phyloP scores from a whole-genome alignment of 2,888 invertebrate genomes.

The Encarsia formosa region DNA sequence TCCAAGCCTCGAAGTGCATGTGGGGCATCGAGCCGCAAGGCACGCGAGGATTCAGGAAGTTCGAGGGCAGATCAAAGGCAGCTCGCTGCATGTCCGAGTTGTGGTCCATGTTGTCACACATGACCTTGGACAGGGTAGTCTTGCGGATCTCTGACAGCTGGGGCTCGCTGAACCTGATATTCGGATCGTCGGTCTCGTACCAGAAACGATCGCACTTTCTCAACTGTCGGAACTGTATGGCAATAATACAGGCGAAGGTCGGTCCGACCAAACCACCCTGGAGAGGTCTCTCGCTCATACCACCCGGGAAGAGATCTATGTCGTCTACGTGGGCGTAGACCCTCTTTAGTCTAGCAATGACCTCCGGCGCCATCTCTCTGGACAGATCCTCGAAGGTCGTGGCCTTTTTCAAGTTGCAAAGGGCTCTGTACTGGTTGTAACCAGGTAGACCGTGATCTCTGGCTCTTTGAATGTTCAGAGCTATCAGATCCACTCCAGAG shows the following conservation, averaged over 20 bases:
- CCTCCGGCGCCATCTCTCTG: slow-evolving; percentile 81
- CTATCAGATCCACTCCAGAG: slow-evolving; percentile 89
- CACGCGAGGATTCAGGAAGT: slow-evolving; percentile 85
- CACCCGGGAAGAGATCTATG: slow-evolving; percentile 90
- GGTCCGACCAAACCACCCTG: slow-evolving; percentile 92
- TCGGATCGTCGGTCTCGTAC: slow-evolving; percentile 85
- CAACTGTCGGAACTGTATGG: slow-evolving; percentile 85
- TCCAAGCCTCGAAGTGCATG: slow-evolving; percentile 79
- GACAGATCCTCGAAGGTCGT: slow-evolving; percentile 80
- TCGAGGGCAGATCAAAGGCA: slow-evolving; percentile 85
- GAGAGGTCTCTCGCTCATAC: slow-evolving; percentile 82
- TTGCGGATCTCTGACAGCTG: slow-evolving; percentile 87
- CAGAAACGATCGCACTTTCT: slow-evolving; percentile 94
- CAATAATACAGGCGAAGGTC: slow-evolving; percentile 91
- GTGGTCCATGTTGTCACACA: slow-evolving; percentile 87
- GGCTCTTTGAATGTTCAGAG: slow-evolving; percentile 82
- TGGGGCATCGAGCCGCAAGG: slow-evolving; percentile 77
- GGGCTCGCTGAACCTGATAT: slow-evolving; percentile 74
- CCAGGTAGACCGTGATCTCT: slow-evolving; percentile 85
- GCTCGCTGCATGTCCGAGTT: slow-evolving; percentile 83
- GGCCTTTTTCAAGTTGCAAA: slow-evolving; percentile 85
- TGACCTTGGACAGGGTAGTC: slow-evolving; percentile 74
- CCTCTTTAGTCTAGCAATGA: slow-evolving; percentile 71
- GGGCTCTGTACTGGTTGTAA: slow-evolving; percentile 85
- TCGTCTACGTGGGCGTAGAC: slow-evolving; percentile 89